Evolutionary conservation across 1,140 invertebrate species (phyloP).

Genomic region (Drosophila ohnishii): DNA sequence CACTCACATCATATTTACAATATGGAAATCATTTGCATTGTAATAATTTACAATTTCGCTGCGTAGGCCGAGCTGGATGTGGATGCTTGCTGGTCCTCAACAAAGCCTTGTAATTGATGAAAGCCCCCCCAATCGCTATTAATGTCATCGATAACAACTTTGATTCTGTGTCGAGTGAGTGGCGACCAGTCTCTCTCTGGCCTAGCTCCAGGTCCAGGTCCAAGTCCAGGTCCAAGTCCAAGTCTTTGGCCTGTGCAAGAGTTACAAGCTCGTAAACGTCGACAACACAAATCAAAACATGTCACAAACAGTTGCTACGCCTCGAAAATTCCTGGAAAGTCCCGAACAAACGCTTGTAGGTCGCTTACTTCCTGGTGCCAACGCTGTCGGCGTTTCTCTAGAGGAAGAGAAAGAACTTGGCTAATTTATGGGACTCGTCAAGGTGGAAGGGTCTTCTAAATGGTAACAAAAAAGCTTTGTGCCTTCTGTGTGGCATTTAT

Average conservation of each 20-base stretch:
- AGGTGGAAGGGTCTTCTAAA: slow-evolving; percentile 2
- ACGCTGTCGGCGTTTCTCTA: slow-evolving; percentile 35
- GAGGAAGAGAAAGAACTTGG: slow-evolving; percentile 8
- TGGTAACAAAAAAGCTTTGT: too few species aligned
- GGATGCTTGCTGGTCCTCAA: slow-evolving; percentile 36
- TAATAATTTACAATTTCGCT: slow-evolving; percentile 76
- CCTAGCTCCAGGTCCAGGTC: slow-evolving; percentile 1
- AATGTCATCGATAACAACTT: slow-evolving; percentile 79
- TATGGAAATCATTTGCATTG: slow-evolving; percentile 81
- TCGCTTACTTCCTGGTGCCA: slow-evolving; percentile 73
- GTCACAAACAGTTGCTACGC: slow-evolving; percentile 81
- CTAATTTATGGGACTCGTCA: slow-evolving; percentile 65
- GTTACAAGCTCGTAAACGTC: slow-evolving; percentile 76
- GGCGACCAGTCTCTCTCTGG: slow-evolving; percentile 31
- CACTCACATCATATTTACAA: slow-evolving; percentile 73
- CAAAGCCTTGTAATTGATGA: slow-evolving; percentile 74
- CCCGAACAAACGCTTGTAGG: slow-evolving; percentile 39
- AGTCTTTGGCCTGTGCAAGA: slow-evolving; percentile 14
- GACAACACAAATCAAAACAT: slow-evolving; percentile 80
- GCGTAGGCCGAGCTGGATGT: slow-evolving; percentile 57
- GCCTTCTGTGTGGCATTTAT: background rate
- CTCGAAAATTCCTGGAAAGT: slow-evolving; percentile 74
- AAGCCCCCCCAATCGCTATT: slow-evolving; percentile 77
- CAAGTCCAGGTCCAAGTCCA: background rate
- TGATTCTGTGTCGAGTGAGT: slow-evolving; percentile 46